phyloP scores from a whole-genome alignment of 2,888 invertebrate genomes.

The Cosmia pyralina region DNA sequence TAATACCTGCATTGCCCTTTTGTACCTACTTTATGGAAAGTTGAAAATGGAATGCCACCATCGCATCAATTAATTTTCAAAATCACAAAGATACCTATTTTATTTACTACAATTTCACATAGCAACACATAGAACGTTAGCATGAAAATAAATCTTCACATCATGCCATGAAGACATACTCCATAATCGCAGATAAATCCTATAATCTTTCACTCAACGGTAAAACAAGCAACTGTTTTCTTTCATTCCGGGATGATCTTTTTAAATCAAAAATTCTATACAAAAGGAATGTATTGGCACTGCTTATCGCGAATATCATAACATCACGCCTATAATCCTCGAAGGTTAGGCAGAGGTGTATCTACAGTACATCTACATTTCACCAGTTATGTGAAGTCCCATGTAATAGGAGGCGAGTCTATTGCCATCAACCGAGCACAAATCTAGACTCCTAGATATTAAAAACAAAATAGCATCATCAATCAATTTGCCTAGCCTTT shows the following conservation, averaged over 20 bases:
- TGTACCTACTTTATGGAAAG: no score
- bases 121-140: neutral
- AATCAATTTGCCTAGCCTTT: no score
- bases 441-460: no score
- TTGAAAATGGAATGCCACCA: neutral
- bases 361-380: no score
- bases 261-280: slow-evolving; percentile 11
- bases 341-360: no score
- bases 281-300: neutral
- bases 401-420: no score
- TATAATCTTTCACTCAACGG: slow-evolving; percentile 17
- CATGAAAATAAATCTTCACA: slow-evolving; percentile 5
- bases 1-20: no score
- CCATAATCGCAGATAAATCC: neutral
- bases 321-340: no score
- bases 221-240: slow-evolving; percentile 16
- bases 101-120: neutral
- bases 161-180: neutral
- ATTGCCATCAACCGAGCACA: no score
- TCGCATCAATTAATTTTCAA: neutral
- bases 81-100: no score
- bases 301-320: neutral
- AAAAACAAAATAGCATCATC: no score
- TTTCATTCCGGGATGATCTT: slow-evolving; percentile 3
- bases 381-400: no score